Evolutionary conservation across 37 sponge, comb jelly and placozoan genomes (phyloP).

Genomic region (Axinella damicornis): DNA sequence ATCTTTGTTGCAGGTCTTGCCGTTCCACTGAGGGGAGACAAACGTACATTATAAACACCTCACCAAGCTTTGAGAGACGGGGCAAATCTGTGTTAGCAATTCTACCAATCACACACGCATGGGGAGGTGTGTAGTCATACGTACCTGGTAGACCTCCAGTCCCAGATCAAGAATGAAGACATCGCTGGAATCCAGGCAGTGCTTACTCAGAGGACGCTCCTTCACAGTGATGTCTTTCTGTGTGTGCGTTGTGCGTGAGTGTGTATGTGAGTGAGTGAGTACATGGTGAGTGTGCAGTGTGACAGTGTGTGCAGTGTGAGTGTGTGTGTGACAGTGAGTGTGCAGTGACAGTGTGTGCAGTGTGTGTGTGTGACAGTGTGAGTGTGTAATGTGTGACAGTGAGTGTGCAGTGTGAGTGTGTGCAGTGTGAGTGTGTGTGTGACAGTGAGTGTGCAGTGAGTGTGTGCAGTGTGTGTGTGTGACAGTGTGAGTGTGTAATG

Average conservation of each 20-base stretch:
- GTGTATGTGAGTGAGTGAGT: not conserved
- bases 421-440: not conserved
- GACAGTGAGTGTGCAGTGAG: no score
- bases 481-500: no score
- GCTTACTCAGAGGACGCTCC: conserved; percentile 71
- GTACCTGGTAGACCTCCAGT: conserved; percentile 85
- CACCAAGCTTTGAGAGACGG: not conserved
- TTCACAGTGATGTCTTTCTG: conserved; percentile 66
- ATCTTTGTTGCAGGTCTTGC: conserved; percentile 95
- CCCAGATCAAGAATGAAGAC: conserved; percentile 97
- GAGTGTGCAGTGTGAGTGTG: not conserved
- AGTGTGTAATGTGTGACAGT: no score
- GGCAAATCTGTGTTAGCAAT: no score
- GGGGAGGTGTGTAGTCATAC: not conserved
- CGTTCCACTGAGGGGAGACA: conserved; percentile 84
- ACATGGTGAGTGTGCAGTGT: no score
- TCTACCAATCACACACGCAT: no score
- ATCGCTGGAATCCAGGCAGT: conserved; percentile 83
- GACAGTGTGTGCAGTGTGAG: no score
- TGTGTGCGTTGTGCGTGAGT: not conserved
- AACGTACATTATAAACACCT: not conserved
- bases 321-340: no score
- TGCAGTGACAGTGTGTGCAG: no score
- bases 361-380: no score
- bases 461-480: not conserved